Evolutionary conservation across 2,888 invertebrate species (phyloP), one percentile per base, ranked within the genome.

Genomic region (Plebejus anna): DNA sequence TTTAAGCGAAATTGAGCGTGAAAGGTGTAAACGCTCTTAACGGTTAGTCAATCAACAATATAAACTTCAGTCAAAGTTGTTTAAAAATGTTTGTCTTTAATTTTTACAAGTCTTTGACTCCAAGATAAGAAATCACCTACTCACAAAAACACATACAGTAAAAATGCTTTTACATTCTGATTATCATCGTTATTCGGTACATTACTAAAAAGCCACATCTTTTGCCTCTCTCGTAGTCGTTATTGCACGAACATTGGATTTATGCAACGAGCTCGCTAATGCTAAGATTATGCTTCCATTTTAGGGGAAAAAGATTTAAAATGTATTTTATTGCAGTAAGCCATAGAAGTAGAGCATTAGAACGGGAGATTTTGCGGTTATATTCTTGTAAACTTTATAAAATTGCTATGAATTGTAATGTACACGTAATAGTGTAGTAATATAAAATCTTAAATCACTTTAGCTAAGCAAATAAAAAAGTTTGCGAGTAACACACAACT

Each of bases 231-330:
- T 11, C 28, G 61, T 61, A 11, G 28, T 59, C 28, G 61, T 28
- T 28, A 28, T 11, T 22, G 22, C 11, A 28, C 36, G 66, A 66
- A 66, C 66, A 32, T 66, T 36, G 66, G 66, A 66, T 66, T 66
- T 66, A 66, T 66, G 32, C 32, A 66, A 36, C 66, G 32, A 66
- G 66, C 16, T 66, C 66, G 66, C 66, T 66, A 66, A 66, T 66
- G 66, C 32, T 32, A 66, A 66, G 66, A 66, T 66, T 66, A 66
- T 66, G 66, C 66, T 36, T 61, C 66, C 66, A 66, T 66, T 66
- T 66, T 66, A 66, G 16, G 66, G 66, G 32, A 16, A 66, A 13
- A 66, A 66, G 13, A 66, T 66, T 66, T 32, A 13, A 32, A 66
- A 66, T 66, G 66, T 66, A 36, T 66, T 66, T 66, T 66, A 66